These are phyloP conservation scores for Leptinotarsa defecta DNA, from an alignment of 1,140 invertebrate genomes.

Conservation along the genomic window DNA sequence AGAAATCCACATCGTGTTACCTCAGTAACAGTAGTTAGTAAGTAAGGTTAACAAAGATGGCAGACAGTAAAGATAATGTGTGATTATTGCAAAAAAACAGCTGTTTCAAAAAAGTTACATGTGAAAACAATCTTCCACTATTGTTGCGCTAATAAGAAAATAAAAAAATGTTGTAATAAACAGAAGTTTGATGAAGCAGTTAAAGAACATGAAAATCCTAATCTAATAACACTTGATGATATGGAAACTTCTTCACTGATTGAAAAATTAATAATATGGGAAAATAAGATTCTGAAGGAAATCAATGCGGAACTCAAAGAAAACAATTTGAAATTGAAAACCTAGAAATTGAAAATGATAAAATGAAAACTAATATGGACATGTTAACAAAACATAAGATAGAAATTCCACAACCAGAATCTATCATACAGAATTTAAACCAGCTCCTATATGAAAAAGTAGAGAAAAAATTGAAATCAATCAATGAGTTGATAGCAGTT, in stretches of 20 bases:
- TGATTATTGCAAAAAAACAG: constrained; percentile 12
- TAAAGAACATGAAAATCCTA: not conserved
- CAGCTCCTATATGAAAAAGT: constrained; percentile 4
- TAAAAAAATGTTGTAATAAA: constrained; percentile 4
- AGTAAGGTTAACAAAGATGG: too few species aligned
- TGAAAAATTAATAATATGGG: not conserved
- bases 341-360: not conserved
- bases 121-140: not conserved
- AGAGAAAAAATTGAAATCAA: constrained; percentile 7
- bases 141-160: not conserved
- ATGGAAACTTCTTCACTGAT: constrained; percentile 10
- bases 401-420: not conserved
- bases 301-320: not conserved
- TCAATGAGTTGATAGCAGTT: not conserved
- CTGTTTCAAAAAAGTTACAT: not conserved
- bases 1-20: too few species aligned
- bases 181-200: not conserved
- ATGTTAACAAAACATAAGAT: not conserved
- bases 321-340: not conserved
- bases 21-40: not conserved
- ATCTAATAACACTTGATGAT: not conserved
- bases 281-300: constrained; percentile 14
- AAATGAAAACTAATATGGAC: not conserved
- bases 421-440: not conserved
- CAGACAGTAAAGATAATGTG: not conserved